Evolutionary conservation across 2,797 vertebrate species (phyloP).

Genomic region (Micropoecilia bifurca): DNA sequence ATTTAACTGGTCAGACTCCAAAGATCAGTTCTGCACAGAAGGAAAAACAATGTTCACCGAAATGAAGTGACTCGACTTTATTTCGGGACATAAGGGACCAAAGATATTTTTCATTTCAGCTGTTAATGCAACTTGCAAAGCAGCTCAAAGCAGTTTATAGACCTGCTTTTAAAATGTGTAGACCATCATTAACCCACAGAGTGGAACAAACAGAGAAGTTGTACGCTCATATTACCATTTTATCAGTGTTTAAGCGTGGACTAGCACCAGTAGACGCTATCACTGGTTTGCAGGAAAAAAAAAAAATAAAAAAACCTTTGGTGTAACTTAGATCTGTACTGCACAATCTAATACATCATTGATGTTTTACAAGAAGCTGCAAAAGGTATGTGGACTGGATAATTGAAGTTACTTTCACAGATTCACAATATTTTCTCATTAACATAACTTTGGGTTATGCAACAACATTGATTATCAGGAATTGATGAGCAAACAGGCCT

Average conservation of each 20-base stretch:
- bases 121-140: neutral
- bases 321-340: neutral
- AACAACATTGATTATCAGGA: neutral
- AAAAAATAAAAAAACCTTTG: neutral
- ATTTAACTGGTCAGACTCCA: constrained; percentile 37
- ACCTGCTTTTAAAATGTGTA: neutral
- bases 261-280: neutral
- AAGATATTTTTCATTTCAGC: neutral
- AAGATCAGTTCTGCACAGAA: constrained; percentile 36
- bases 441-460: neutral
- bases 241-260: neutral
- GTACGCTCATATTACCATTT: neutral
- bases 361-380: neutral
- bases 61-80: neutral
- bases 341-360: neutral
- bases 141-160: neutral
- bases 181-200: neutral
- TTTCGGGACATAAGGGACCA: neutral
- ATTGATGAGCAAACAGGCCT: neutral
- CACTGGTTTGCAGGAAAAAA: neutral
- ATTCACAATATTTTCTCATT: neutral
- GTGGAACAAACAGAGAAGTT: neutral
- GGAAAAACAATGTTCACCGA: constrained; percentile 17
- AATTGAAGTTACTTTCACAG: neutral
- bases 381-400: constrained; percentile 8